Evolutionary conservation across 2,113 vertebrate genomes (phyloP).

Genomic region (Stercorarius parasiticus): DNA sequence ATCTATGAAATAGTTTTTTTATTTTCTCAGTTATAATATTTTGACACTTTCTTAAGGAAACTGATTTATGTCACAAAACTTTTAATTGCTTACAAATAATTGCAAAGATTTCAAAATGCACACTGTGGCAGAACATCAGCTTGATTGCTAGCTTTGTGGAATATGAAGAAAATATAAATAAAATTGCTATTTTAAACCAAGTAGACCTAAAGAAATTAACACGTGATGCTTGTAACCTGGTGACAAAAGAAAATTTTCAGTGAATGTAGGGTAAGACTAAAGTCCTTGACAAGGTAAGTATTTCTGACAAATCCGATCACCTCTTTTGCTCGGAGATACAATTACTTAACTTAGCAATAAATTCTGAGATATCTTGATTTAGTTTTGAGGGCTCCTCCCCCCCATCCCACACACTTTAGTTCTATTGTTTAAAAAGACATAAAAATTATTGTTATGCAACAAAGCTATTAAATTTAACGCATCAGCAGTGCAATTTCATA

Average conservation of each 20-base stretch:
- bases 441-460: neutral
- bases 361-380: neutral
- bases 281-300: neutral
- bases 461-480: neutral
- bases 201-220: neutral
- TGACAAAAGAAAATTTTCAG: neutral
- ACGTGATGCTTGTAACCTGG: neutral
- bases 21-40: neutral
- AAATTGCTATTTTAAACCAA: neutral
- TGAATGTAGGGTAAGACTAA: neutral
- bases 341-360: neutral
- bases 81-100: neutral
- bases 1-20: neutral
- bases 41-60: neutral
- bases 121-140: neutral
- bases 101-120: neutral
- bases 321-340: neutral
- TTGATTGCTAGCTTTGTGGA: neutral
- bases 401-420: accelerated
- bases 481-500: neutral
- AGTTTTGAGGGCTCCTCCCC: neutral
- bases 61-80: neutral
- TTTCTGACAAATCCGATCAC: neutral
- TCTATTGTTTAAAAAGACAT: neutral
- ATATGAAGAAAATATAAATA: neutral